Conservation (phyloP, 2,113 vertebrate genomes). For the Egretta garzetta region DNA sequence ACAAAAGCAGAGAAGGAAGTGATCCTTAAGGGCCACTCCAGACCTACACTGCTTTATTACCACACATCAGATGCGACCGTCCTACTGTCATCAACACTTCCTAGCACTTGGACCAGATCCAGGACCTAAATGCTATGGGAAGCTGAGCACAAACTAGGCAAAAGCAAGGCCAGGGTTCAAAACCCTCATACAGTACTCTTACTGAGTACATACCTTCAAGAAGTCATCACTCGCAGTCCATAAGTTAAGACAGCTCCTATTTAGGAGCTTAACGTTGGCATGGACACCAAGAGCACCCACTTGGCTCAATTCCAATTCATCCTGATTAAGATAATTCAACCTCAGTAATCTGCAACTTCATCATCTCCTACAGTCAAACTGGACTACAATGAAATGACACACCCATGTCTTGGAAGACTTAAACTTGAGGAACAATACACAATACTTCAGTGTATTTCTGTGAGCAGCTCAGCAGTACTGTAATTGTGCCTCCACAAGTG, state of each 20-base stretch:
- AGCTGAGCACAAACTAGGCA: not conserved
- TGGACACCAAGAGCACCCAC: not conserved
- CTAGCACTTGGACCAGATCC: not conserved
- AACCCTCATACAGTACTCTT: not conserved
- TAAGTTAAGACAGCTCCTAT: not conserved
- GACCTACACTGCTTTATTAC: not conserved
- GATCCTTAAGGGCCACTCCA: not conserved
- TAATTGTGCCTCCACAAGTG: not conserved
- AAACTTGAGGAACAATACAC: not conserved
- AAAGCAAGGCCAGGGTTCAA: not conserved
- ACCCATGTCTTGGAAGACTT: not conserved
- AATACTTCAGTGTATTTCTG: not conserved
- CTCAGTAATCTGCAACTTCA: not conserved
- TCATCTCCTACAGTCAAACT: not conserved
- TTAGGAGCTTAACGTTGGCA: not conserved
- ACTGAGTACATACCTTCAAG: no score
- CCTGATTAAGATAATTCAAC: not conserved
- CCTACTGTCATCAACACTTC: not conserved
- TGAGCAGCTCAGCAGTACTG: not conserved
- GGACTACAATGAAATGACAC: not conserved
- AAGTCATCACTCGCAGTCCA: not conserved
- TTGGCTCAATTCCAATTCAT: not conserved
- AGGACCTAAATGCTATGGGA: not conserved
- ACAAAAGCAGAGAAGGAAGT: not conserved
- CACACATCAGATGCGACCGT: not conserved